Conservation (phyloP, 2,888 invertebrate genomes). For the Diarsia rubi region DNA sequence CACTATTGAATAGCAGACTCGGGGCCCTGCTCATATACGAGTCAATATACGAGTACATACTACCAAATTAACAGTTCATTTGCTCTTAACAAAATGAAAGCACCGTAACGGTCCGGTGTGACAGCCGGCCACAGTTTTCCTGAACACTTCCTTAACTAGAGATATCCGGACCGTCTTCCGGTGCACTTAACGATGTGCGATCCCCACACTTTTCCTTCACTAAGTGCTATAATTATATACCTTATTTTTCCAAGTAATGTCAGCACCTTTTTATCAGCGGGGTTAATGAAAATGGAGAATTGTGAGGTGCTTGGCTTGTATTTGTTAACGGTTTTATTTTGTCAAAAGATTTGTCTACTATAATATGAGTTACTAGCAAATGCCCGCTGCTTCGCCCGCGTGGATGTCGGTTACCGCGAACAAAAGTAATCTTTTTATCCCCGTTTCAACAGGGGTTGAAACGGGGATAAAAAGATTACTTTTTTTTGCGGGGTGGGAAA, state of each 20-base stretch:
- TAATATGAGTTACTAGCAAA: neutral
- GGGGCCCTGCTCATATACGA: too few relatives aligned
- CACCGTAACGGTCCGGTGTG: conserved; percentile 46
- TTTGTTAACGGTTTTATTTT: neutral
- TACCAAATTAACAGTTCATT: neutral
- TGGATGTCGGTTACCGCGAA: too few relatives aligned
- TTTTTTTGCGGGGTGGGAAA: too few relatives aligned
- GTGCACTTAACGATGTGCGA: conserved; percentile 59
- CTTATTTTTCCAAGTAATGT: conserved; percentile 28
- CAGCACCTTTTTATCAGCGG: conserved; percentile 2
- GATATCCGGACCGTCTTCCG: conserved; percentile 61
- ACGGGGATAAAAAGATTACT: too few relatives aligned
- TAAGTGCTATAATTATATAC: conserved; percentile 49
- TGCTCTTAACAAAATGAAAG: conserved; percentile 20
- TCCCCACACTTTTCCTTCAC: conserved; percentile 38
- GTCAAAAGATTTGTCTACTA: neutral
- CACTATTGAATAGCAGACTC: too few relatives aligned
- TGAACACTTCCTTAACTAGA: conserved; percentile 68
- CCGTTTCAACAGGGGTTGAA: too few relatives aligned
- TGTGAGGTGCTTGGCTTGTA: neutral
- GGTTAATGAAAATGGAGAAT: neutral
- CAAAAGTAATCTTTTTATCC: too few relatives aligned
- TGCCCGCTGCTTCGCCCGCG: too few relatives aligned
- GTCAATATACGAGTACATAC: too few relatives aligned
- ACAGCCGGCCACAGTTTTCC: conserved; percentile 59